Percentiles rank a stretch among this genome's conserved stretches.
Evolutionary conservation across 2,888 invertebrate species (phyloP).

Genomic region (Saturnia japonica): DNA sequence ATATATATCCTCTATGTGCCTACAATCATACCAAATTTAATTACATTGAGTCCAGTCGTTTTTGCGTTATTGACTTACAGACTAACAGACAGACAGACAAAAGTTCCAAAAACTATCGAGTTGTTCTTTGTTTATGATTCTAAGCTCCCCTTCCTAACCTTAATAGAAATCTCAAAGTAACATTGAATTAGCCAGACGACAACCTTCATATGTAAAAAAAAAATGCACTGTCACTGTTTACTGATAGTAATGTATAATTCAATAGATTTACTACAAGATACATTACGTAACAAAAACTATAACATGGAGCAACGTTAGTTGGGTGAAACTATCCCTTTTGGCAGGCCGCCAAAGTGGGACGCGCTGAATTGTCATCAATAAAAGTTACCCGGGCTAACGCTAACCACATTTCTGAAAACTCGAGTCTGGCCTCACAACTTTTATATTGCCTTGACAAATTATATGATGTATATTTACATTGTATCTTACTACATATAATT

Average conservation of each 20-base stretch:
- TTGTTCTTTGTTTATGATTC: too few relatives aligned
- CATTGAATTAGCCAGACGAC: too few relatives aligned
- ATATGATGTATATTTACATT: neutral
- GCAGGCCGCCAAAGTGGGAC: conserved; percentile 54
- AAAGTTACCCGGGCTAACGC: conserved; percentile 48
- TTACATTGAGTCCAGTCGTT: too few relatives aligned
- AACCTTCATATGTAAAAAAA: too few relatives aligned
- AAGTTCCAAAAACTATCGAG: too few relatives aligned
- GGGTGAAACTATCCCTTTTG: conserved; percentile 56
- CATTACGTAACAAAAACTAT: conserved; percentile 13
- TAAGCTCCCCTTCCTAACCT: too few relatives aligned
- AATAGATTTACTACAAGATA: neutral
- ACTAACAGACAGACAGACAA: too few relatives aligned
- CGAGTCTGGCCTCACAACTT: conserved; percentile 36
- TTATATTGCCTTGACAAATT: conserved; percentile 3
- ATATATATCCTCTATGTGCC: too few relatives aligned
- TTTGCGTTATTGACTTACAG: too few relatives aligned
- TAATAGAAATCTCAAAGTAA: too few relatives aligned
- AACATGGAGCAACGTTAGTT: conserved; percentile 19
- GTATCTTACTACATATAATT: neutral
- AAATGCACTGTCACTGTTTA: too few relatives aligned
- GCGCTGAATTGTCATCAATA: conserved; percentile 66
- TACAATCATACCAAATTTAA: too few relatives aligned
- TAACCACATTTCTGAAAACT: conserved; percentile 49
- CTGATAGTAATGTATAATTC: neutral